Base-by-base conservation (phyloP, 2,113 vertebrate species). In the Gallinago undulata region DNA sequence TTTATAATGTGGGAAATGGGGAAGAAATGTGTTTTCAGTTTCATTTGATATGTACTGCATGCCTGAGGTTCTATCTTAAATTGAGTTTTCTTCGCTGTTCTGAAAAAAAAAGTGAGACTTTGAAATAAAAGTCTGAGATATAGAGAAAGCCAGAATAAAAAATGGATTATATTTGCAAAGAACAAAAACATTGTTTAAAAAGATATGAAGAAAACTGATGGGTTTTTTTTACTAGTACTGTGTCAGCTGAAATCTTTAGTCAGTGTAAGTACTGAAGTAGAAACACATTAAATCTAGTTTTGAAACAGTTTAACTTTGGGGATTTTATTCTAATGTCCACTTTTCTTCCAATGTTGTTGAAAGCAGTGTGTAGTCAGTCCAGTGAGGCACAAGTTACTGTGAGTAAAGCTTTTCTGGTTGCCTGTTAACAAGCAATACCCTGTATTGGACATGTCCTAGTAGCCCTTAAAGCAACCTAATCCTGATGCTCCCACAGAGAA, bases 1-100 rank as follows among this genome's bases (percentile, higher is more conserved):
- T 96, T 96, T 95, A 64, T 73, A 89, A 62, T 57, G 84, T 87
- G 77, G 95, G 74, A 95, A 95, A 87, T 81, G 63, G 45, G 10
- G 81, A 84, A 94, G 69, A 96, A 96, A 95, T 94, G 70, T 95
- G 95, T 93, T 96, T 96, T 87, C 63, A 91, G 73, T 96, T 96
- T 96, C 33, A 50, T 92, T 72, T 74, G 83, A 69, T 95, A 72
- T 24, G 57, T 84, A 72, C 37, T 89, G 78, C 89, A 31, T 94
- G 95, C 94, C 70, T 96, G 93, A 96, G 80, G 74, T 66, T 92
- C 70, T 79, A 2, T 87, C 63, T 94, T 89, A 95, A 96, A 96
- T 94, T 84, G 48, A 95, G 68, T 95, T 96, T 97, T 95, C 86
- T 89, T 92, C 2, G 0, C 84, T 84, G 18, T 28, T 73, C 69